A percentile compares a stretch with the other conserved stretches of the same genome.
Conservation (phyloP, 2,113 vertebrate species). For the Turdus rufiventris region DNA sequence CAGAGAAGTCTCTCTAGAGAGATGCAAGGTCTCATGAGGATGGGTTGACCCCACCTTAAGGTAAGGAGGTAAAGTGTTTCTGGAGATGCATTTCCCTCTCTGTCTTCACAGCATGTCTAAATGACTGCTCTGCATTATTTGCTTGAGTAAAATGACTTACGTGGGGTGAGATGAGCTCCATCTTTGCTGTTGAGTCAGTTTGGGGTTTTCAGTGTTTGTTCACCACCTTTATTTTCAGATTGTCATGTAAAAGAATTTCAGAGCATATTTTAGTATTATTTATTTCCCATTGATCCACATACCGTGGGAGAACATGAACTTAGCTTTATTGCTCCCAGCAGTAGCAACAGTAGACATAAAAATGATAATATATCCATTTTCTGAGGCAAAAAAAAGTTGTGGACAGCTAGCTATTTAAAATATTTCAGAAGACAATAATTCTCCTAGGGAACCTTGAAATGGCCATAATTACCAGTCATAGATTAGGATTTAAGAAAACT, state of each 20-base stretch:
- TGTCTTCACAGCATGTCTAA: not conserved
- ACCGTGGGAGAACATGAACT: not conserved
- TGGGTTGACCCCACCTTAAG: not conserved
- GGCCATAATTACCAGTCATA: not conserved
- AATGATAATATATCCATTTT: conserved; percentile 51
- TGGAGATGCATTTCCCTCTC: not conserved
- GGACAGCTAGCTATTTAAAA: conserved; percentile 57
- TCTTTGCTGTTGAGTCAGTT: not conserved
- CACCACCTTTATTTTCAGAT: not conserved
- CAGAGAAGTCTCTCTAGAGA: not conserved
- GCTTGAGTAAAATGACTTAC: not conserved
- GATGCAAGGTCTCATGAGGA: not conserved
- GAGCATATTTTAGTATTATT: not conserved
- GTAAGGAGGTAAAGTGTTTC: not conserved
- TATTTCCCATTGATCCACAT: conserved; percentile 21
- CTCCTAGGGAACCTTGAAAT: conserved; percentile 35
- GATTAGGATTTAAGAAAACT: conserved; percentile 34
- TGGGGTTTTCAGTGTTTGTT: not conserved
- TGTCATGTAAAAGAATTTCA: not conserved
- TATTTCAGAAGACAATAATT: conserved; percentile 59
- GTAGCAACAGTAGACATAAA: conserved; percentile 7
- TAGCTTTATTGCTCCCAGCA: conserved; percentile 38
- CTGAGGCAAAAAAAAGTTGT: conserved; percentile 42
- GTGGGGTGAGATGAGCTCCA: not conserved
- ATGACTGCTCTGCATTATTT: not conserved